Evolutionary conservation across 1,140 invertebrate genomes (phyloP), one percentile per base, ranked within the genome.

Genomic region (Drosophila teissieri): DNA sequence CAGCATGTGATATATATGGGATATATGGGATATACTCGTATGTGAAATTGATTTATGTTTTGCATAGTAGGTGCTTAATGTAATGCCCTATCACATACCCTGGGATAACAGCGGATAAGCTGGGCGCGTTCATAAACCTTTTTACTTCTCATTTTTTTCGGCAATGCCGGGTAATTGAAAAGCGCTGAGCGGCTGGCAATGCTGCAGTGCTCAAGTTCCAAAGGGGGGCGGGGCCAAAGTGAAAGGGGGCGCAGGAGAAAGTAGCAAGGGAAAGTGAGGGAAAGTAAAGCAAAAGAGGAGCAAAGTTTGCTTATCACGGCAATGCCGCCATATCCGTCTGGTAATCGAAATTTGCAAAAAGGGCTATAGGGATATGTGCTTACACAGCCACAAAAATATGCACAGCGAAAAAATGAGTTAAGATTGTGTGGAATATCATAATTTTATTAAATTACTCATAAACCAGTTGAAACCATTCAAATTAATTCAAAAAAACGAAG

Each of bases 261-360:
- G 58, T 37, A 14, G 67, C 17, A 46, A 40, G 54, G 45, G 40
- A 31, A 56, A 24, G 49, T 39, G 12, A 40, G 19, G 65, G 14
- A 52, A 52, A 27, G 36, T 37, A 61, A 61, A 73, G 44, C 24
- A 22, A 7, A 7, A n/a, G 37, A 52, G 51, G 24, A 34, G 22
- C 53, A 58, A 61, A 58, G 62, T 58, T 81, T 67, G 73, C 78
- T 81, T 81, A 78, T 73, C 74, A 69, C 57, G 46, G 55, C 52
- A 75, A 57, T 69, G 76, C 49, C 40, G 78, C 69, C 73, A 85
- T 81, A 81, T 85, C 82, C 82, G 82, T 67, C 73, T 62, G 68
- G 78, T 86, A 85, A 85, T 86, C 78, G 81, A 85, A 84, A 84
- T 80, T 73, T 52, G 45, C 52, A 57, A 62, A 76, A 72, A 73